Evolutionary conservation across 1,140 invertebrate species (phyloP), one percentile per base, ranked within the genome.

Genomic region (Telenomus remus): DNA sequence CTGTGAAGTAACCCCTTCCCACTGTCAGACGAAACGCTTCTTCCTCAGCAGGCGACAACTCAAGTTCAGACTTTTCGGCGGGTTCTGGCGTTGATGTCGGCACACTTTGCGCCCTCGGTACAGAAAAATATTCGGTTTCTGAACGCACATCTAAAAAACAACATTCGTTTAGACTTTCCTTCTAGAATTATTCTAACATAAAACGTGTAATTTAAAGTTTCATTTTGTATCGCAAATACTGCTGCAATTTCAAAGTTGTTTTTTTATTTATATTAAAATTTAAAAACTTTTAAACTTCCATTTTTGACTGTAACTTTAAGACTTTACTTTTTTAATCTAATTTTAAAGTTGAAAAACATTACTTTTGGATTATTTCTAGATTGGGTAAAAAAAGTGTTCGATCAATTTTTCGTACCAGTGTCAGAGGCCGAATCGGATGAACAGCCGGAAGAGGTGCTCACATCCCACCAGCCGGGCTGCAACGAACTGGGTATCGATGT

Each of bases 1-100:
- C 78, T 49, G 79, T 80, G 48, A 85, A 85, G 61, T 84, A 68
- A 9, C 84, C 84, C 3, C 84, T 65, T 10, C 82, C 84, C 4
- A 84, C 69, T n/a, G 84, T 84, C 15, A 84, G 74, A 39, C 84
- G 64, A 39, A 85, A 83, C 2, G 81, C 82, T 44, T 81, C 82
- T 54, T 85, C 82, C 14, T 85, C 82, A 1, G 79, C 82, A 0
- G 82, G 75, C 1, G 82, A 80, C 78, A 85, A 79, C 34, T 60
- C 50, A 11, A 81, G 35, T 43, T 73, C 64, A 6, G 57, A 46
- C 47, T 69, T 65, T 37, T 66, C 54, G 15, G 44, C 47, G 0
- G 57, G 48, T 15, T 60, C 70, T 3, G 55, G 6, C 19, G 19
- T 27, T 6, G 19, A 27, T 6, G 19, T 3, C 6, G 19, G 19